These are phyloP conservation scores for Mobula birostris DNA, from an alignment of 2,113 vertebrate species.

Conservation along the genomic window DNA sequence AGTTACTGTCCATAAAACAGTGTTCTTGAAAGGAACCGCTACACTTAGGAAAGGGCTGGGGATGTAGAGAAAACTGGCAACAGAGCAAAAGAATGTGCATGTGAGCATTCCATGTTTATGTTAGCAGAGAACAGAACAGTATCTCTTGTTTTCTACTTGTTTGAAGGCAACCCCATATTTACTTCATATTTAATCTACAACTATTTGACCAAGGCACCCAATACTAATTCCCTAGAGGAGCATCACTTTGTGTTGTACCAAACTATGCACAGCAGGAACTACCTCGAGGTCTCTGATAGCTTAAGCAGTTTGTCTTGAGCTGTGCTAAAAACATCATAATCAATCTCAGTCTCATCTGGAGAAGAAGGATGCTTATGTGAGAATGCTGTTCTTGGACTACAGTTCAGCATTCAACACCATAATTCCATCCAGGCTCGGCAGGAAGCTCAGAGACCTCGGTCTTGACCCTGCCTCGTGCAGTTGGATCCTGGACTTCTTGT, in stretches of 20 bases:
- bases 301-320: background rate
- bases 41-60: background rate
- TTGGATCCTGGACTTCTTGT: too few relatives aligned
- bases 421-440: too few relatives aligned
- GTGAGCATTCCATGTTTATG: background rate
- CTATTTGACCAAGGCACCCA: background rate
- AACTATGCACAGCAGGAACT: background rate
- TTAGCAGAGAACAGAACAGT: background rate
- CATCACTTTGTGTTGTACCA: background rate
- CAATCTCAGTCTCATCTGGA: background rate
- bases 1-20: background rate
- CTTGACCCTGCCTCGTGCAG: too few relatives aligned
- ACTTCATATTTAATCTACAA: background rate
- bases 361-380: too few relatives aligned
- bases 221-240: background rate
- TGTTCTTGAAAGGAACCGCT: background rate
- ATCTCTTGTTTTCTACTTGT: background rate
- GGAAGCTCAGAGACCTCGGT: too few relatives aligned
- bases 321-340: background rate
- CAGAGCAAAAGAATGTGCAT: background rate
- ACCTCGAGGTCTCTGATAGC: background rate
- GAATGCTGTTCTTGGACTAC: too few relatives aligned
- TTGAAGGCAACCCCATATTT: background rate
- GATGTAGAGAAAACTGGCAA: background rate
- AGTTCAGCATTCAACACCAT: too few relatives aligned